These are phyloP conservation scores for Sturnus vulgaris DNA, from an alignment of 2,113 vertebrate genomes.

Conservation along the genomic window DNA sequence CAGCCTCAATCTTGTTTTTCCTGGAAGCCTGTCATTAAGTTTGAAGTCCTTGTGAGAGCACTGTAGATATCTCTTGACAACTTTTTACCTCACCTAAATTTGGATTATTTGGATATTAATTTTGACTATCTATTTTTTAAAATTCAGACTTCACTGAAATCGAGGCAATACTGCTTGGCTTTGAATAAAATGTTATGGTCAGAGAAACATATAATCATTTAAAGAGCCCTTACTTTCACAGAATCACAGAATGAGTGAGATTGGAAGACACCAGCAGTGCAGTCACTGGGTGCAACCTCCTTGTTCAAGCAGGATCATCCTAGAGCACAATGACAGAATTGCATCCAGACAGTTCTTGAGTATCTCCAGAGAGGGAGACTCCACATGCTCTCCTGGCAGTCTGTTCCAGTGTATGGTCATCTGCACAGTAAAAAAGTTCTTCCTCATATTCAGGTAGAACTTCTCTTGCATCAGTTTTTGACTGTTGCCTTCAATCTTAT, in stretches of 20 bases:
- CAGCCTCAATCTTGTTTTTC: not conserved
- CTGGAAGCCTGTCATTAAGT: rapidly evolving
- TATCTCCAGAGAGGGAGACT: not conserved
- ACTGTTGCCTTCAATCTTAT: not conserved
- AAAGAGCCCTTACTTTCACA: not conserved
- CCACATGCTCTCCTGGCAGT: not conserved
- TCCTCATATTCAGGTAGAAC: not conserved
- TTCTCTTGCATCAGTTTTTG: not conserved
- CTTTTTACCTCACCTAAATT: not conserved
- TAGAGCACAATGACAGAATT: not conserved
- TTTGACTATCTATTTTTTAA: not conserved
- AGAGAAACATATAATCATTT: not conserved
- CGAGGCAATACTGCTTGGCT: not conserved
- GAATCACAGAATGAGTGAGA: too few species aligned
- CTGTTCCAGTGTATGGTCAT: not conserved
- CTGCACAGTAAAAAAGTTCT: not conserved
- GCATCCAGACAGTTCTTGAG: not conserved
- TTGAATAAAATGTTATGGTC: not conserved
- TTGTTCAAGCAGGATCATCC: not conserved
- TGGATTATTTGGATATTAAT: not conserved
- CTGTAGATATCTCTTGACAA: not conserved
- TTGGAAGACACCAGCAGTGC: not conserved
- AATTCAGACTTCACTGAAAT: not conserved
- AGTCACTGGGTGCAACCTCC: not conserved
- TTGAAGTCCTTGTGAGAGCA: not conserved